Evolutionary conservation across 2,113 vertebrate species (phyloP), one percentile per base, ranked within the genome.

Genomic region (Phyllopteryx taeniolatus): DNA sequence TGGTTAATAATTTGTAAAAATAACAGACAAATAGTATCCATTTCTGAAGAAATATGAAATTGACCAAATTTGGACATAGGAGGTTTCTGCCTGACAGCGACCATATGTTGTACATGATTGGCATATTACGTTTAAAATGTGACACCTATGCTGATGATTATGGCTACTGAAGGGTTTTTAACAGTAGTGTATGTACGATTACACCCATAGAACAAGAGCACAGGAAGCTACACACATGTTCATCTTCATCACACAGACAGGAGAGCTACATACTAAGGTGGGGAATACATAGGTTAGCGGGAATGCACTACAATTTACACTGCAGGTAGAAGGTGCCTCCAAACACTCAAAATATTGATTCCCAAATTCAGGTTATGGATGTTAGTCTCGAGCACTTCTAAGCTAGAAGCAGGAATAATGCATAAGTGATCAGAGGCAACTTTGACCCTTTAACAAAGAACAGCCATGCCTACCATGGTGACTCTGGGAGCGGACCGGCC

Each of bases 381-480:
- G 14, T 15, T 35, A 42, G 73, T 76, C 42, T 57, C 31, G 47
- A 70, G 56, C 27, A 67, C 42, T 80, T 33, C 76, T 31, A 27
- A 47, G 47, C 14, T 11, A 64, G 77, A 73, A 44, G 42, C 8
- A 68, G 44, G 57, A 64, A 75, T 68, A 44, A 60, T 46, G 19
- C 54, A 20, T 47, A 61, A 72, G 80, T 86, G 85, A 51, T 87
- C 73, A 56, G 87, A 88, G 87, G 83, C 84, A 87, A 81, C 88
- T 82, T 81, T 75, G 65, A 89, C 78, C 85, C n/a, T 69, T 77
- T 47, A 72, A 90, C 83, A 91, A 79, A 88, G 49, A 91, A 88
- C 78, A 87, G 67, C 84, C 86, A 80, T 85, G 89, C 93, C 93
- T 94, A 94, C 93, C 92, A 92, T 93, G 92, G 86, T 93, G 92